A percentile compares a stretch with the other conserved stretches of the same genome.
phyloP scores from a whole-genome alignment of 2,888 invertebrate genomes.

The Acanthosoma haemorrhoidale region DNA sequence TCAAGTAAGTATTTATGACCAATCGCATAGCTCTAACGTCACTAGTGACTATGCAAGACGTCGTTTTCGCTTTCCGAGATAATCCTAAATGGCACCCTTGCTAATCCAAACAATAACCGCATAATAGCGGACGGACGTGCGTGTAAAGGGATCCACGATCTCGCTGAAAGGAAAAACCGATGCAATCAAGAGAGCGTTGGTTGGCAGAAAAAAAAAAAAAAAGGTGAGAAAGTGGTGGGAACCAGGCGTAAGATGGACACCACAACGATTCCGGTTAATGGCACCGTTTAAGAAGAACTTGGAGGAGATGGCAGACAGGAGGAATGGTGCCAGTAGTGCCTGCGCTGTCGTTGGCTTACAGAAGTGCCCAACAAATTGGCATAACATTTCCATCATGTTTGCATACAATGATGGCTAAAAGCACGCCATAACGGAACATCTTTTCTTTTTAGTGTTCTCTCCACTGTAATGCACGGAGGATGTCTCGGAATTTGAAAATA shows the following conservation, averaged over 20 bases:
- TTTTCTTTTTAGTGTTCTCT: no score
- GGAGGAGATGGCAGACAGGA: background rate
- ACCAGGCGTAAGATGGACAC: background rate
- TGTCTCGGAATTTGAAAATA: no score
- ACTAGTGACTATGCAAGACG: no score
- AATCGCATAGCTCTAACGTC: no score
- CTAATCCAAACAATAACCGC: background rate
- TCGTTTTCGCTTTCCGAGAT: no score
- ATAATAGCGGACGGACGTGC: slow-evolving; percentile 3
- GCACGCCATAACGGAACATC: no score
- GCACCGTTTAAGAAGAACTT: background rate
- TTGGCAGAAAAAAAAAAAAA: no score
- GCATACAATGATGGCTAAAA: no score
- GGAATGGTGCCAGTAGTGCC: background rate
- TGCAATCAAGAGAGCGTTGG: background rate
- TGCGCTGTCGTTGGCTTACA: background rate
- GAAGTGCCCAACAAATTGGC: background rate
- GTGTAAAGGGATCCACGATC: background rate
- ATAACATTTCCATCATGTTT: background rate
- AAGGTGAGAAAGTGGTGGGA: slow-evolving; percentile 3
- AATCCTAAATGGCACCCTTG: no score
- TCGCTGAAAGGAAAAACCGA: no score
- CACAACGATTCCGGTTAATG: background rate
- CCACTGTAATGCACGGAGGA: no score
- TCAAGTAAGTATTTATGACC: no score